Evolutionary conservation across 2,888 invertebrate genomes (phyloP).

Genomic region (Anticlea derivata): DNA sequence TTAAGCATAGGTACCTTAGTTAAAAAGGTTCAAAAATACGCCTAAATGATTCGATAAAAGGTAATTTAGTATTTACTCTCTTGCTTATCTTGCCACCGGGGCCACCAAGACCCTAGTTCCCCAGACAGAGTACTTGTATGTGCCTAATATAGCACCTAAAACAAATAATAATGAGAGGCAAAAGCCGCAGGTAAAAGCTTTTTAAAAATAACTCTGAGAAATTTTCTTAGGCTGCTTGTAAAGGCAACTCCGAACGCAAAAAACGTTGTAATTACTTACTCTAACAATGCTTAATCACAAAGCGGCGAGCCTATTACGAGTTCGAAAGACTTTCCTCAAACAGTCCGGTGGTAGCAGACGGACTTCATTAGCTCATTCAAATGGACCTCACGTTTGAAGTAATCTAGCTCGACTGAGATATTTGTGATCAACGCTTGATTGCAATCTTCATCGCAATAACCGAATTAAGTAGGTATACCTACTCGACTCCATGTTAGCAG

Average conservation of each 20-base stretch:
- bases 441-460: not conserved
- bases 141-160: too few species aligned
- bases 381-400: slow-evolving; percentile 4
- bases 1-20: too few species aligned
- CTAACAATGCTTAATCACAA: slow-evolving; percentile 46
- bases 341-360: slow-evolving; percentile 5
- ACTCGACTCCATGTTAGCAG: too few species aligned
- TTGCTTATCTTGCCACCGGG: too few species aligned
- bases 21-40: too few species aligned
- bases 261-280: slow-evolving; percentile 36
- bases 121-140: not conserved
- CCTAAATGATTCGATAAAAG: too few species aligned
- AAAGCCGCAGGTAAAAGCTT: not conserved
- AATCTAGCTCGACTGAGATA: not conserved
- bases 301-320: slow-evolving; percentile 38
- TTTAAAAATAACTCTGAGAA: slow-evolving; percentile 2
- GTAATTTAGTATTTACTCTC: too few species aligned
- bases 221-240: not conserved
- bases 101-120: too few species aligned
- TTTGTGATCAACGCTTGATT: too few species aligned
- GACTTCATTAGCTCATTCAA: slow-evolving; percentile 28
- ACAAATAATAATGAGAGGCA: too few species aligned
- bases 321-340: slow-evolving; percentile 42
- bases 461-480: too few species aligned
- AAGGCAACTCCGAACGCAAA: slow-evolving; percentile 4